These are phyloP conservation scores for Aromia moschata DNA, from an alignment of 2,888 invertebrate genomes.

Conservation along the genomic window DNA sequence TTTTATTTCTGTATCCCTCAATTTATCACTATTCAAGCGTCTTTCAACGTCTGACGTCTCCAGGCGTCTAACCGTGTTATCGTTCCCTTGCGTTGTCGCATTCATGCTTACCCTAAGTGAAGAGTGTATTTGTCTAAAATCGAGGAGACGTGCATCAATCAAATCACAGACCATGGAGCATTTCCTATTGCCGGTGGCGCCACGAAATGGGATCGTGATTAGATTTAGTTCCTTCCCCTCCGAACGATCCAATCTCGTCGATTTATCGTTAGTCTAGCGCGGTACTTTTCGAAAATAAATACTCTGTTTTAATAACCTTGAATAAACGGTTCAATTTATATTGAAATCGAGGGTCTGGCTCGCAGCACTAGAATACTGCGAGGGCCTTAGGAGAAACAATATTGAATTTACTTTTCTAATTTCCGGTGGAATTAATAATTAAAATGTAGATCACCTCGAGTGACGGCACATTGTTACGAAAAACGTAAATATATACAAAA, in stretches of 20 bases:
- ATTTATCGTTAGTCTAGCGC: slow-evolving; percentile 6
- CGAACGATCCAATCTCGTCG: neutral
- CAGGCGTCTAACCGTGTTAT: no score
- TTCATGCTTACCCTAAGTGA: slow-evolving; percentile 2
- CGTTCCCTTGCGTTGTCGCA: neutral
- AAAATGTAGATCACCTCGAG: no score
- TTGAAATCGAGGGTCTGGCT: no score
- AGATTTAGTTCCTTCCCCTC: slow-evolving; percentile 15
- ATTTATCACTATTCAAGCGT: no score
- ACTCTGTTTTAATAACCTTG: slow-evolving; percentile 7
- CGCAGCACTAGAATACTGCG: no score
- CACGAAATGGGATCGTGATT: slow-evolving; percentile 16
- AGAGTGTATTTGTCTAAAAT: slow-evolving; percentile 14
- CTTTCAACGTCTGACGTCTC: no score
- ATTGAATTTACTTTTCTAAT: no score
- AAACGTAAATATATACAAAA: no score
- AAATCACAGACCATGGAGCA: slow-evolving; percentile 3
- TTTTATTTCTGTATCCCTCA: no score
- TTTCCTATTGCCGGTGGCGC: slow-evolving; percentile 8
- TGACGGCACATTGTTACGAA: no score
- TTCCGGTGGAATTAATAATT: no score
- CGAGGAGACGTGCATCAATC: slow-evolving; percentile 9
- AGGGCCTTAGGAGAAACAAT: no score
- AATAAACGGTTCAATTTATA: slow-evolving; percentile 8
- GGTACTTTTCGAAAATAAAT: slow-evolving; percentile 15